phyloP scores from a whole-genome alignment of 1,140 invertebrate genomes.

The Homarus americanus region DNA sequence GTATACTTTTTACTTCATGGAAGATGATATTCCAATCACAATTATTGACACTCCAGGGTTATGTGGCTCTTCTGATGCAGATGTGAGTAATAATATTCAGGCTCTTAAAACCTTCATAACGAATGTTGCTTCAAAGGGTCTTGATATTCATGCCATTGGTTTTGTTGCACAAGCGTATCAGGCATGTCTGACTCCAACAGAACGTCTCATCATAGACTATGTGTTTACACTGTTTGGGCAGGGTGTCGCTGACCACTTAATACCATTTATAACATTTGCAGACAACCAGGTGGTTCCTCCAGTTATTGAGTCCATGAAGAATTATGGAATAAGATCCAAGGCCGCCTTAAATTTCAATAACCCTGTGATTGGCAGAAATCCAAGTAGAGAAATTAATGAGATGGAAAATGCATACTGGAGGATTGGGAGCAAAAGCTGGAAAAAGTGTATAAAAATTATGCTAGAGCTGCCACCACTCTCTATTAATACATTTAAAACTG shows the following conservation, averaged over 20 bases:
- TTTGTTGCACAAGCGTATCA: constrained; percentile 47
- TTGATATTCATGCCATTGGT: constrained; percentile 51
- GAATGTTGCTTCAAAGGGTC: constrained; percentile 22
- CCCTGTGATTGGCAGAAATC: constrained; percentile 5
- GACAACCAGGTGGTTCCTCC: constrained; percentile 44
- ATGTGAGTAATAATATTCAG: constrained; percentile 24
- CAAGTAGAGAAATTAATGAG: constrained; percentile 26
- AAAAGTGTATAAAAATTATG: constrained; percentile 34
- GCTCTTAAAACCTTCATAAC: constrained; percentile 45
- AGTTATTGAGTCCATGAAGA: constrained; percentile 37
- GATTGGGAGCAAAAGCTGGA: constrained; percentile 35
- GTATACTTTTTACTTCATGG: constrained; percentile 24
- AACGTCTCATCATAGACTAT: constrained; percentile 43
- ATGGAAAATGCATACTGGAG: constrained; percentile 44
- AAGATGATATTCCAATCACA: constrained; percentile 13
- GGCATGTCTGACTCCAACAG: constrained; percentile 46
- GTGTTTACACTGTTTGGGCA: constrained; percentile 47
- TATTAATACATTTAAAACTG: constrained; percentile 22
- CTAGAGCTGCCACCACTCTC: constrained; percentile 4
- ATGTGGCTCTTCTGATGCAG: constrained; percentile 37
- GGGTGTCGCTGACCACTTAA: constrained; percentile 16
- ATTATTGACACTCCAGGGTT: constrained; percentile 56
- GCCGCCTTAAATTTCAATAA: constrained; percentile 49
- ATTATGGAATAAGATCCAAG: constrained; percentile 22
- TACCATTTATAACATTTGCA: constrained; percentile 47